A percentile compares a stretch with the other conserved stretches of the same genome.
phyloP scores from a whole-genome alignment of 2,797 vertebrate species.

The Malurus leucopterus region DNA sequence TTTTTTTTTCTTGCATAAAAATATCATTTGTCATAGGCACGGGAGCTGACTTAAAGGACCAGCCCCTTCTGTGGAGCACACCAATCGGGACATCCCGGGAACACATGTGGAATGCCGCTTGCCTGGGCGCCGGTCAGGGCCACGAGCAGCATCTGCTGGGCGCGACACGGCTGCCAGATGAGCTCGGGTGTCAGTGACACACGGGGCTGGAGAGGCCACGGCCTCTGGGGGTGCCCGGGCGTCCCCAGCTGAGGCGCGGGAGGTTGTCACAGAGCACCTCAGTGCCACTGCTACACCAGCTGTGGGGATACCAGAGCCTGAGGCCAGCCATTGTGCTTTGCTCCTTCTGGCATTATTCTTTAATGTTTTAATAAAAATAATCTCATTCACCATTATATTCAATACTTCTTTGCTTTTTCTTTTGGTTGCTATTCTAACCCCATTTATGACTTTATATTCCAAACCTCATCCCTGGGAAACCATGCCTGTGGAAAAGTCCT shows the following conservation, averaged over 20 bases:
- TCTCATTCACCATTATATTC: background rate
- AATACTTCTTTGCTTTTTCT: background rate
- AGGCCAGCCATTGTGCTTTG: background rate
- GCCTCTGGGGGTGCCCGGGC: accelerated
- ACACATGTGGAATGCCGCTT: slow-evolving; percentile 51
- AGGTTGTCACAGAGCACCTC: accelerated
- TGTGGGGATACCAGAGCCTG: background rate
- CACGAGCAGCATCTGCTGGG: slow-evolving; percentile 12
- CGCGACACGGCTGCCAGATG: background rate
- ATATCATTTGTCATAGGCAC: slow-evolving; percentile 67
- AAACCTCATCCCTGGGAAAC: background rate
- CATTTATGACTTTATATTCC: background rate
- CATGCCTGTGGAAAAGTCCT: background rate
- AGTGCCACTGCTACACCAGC: background rate
- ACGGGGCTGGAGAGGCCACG: background rate
- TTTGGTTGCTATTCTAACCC: background rate
- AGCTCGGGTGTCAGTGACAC: background rate
- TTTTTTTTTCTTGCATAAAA: slow-evolving; percentile 67
- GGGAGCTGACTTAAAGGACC: slow-evolving; percentile 42
- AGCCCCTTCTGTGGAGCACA: slow-evolving; percentile 53
- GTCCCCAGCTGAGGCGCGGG: accelerated
- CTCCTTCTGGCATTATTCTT: background rate
- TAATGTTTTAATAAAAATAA: background rate
- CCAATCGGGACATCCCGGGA: slow-evolving; percentile 49
- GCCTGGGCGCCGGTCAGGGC: background rate